Evolutionary conservation across 30 jellyfish, hydroid and myxozoan genomes (phyloP), one percentile per base, ranked within the genome.

Genomic region (Rhopilema esculentum): DNA sequence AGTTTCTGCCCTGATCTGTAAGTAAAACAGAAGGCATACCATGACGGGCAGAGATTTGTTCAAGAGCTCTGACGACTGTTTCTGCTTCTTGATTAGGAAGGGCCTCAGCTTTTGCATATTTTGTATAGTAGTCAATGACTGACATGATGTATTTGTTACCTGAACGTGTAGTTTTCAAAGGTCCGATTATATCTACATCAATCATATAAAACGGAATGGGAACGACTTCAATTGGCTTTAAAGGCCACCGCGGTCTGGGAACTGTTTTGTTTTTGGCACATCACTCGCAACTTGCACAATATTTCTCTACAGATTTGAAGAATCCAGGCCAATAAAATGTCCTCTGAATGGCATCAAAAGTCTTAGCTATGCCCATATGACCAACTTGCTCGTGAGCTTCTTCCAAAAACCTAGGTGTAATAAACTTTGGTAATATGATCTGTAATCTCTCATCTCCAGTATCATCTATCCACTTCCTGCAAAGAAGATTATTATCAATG

Each of bases 61-160:
- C 82, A 16, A 70, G 27, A 70, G 64, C 82, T 70, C 64, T 70
- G n/a, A 70, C 82, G 4, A 70, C 64, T 7, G 64, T 28, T 70
- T 70, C 64, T 16, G 91, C 85, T 68, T 82, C 91, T 69, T 69
- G 86, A 49, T 69, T 69, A 27, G n/a, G 31, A 25, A 82, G 20
- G 28, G 86, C 74, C 49, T 21, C 29, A 29, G 91, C 91, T 51
- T 69, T 86, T 33, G 91, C 64, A 33, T 28, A 82, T 62, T 69
- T 82, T 22, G 91, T 82, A 51, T 19, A 82, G 50, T 82, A 82
- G 49, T 82, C 91, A 32, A 69, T 69, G 16, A 50, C 91, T 4
- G 64, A 70, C 16, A 69, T 24, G 27, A 82, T 40, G 69, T 69
- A 80, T 66, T 66, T 66, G 40, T 80, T 80, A 15, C 90, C 90